Conservation (phyloP, 2,888 invertebrate species). For the Incurvaria masculella region DNA sequence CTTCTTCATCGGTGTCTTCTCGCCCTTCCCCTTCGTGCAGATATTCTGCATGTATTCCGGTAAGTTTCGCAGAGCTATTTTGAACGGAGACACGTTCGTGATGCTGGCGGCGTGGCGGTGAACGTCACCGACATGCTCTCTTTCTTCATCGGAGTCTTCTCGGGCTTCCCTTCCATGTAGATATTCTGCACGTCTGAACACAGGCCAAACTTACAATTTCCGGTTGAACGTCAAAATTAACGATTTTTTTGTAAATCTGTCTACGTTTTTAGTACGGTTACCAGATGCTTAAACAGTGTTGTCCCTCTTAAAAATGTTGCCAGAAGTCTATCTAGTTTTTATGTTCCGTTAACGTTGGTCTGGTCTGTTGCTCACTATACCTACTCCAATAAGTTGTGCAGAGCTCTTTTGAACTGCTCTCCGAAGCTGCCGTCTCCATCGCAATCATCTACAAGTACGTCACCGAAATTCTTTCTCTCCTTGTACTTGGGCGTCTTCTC, state of each 20-base stretch:
- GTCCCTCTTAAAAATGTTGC: too few species aligned
- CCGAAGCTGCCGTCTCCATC: conserved; percentile 96
- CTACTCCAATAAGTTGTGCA: conserved; percentile 77
- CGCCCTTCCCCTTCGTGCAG: conserved; percentile 90
- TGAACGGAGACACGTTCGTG: conserved; percentile 96
- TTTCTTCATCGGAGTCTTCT: conserved; percentile 91
- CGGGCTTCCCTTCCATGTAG: conserved; percentile 90
- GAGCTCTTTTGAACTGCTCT: conserved; percentile 95
- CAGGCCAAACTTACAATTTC: conserved; percentile 80
- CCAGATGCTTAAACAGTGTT: too few species aligned
- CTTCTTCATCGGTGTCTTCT: conserved; percentile 91
- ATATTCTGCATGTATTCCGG: conserved; percentile 95
- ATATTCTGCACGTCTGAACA: conserved; percentile 94
- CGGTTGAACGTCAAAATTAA: conserved; percentile 86
- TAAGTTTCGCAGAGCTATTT: conserved; percentile 82
- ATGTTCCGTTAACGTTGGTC: conserved; percentile 90
- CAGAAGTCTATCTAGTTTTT: too few species aligned
- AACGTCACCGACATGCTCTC: conserved; percentile 85
- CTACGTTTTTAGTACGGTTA: conserved; percentile 84
- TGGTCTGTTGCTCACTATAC: conserved; percentile 93
- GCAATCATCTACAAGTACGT: conserved; percentile 93
- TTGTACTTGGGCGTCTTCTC: conserved; percentile 94
- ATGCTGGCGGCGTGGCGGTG: conserved; percentile 94
- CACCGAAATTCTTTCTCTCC: conserved; percentile 86
- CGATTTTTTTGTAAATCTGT: conserved; percentile 94